A percentile compares a stretch with the other conserved stretches of the same genome.
phyloP scores from a whole-genome alignment of 2,888 invertebrate species.

The Trichogramma dendrolimi region DNA sequence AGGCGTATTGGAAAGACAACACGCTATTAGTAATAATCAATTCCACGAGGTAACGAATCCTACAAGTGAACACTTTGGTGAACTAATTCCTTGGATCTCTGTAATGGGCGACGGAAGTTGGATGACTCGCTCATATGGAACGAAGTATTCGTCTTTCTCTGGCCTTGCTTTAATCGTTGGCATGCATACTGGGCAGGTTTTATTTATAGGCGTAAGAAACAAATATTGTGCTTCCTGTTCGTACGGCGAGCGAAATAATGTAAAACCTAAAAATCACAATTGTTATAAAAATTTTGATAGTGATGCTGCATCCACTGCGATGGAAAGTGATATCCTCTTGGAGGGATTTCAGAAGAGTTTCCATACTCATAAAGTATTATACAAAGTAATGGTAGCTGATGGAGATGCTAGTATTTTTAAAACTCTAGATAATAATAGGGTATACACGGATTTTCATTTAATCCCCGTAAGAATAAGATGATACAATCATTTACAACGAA shows the following conservation, averaged over 20 bases:
- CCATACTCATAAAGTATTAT: too few species aligned
- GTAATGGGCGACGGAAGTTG: constrained; percentile 31
- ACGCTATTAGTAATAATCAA: constrained; percentile 14
- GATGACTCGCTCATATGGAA: constrained; percentile 31
- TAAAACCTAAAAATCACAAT: constrained; percentile 9
- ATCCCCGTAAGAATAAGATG: constrained; percentile 27
- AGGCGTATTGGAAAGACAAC: constrained; percentile 19
- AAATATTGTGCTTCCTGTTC: constrained; percentile 34
- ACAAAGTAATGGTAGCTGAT: too few species aligned
- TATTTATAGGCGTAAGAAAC: constrained; percentile 35
- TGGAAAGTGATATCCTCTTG: constrained; percentile 31
- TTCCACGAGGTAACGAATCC: too few species aligned
- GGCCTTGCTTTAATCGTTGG: constrained; percentile 30
- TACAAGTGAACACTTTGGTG: constrained; percentile 12
- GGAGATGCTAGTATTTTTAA: too few species aligned
- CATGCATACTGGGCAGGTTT: constrained; percentile 27
- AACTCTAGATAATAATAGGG: too few species aligned
- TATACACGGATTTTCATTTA: too few species aligned
- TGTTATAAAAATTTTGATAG: constrained; percentile 36
- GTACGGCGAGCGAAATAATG: constrained; percentile 3
- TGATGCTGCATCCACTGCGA: constrained; percentile 35
- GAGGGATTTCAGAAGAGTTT: too few species aligned
- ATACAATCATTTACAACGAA: constrained; percentile 36
- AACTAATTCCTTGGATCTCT: constrained; percentile 24
- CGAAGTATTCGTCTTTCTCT: constrained; percentile 26